phyloP scores from a whole-genome alignment of 1,140 invertebrate species.

The Periplaneta americana region DNA sequence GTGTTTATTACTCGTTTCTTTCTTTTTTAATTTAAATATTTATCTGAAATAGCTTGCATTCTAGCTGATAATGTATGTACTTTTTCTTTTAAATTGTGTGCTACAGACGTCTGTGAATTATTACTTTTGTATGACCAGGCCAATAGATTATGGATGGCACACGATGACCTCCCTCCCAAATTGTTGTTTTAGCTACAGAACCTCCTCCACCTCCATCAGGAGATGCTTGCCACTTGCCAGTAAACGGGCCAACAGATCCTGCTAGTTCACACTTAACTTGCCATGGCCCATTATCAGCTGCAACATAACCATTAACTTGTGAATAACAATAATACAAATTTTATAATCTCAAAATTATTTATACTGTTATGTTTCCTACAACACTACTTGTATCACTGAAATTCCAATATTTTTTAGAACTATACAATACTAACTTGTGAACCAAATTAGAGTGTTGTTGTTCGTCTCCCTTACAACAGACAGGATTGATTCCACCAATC shows the following conservation, averaged over 20 bases:
- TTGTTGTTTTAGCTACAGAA: constrained; percentile 20
- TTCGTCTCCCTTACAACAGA: constrained; percentile 4
- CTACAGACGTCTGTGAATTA: no score
- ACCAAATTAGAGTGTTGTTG: constrained; percentile 23
- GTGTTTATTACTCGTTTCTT: no score
- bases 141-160: constrained; percentile 24
- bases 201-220: constrained; percentile 16
- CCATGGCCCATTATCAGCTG: constrained; percentile 27
- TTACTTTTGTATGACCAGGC: constrained; percentile 17
- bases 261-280: constrained; percentile 21
- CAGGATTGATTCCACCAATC: constrained; percentile 15
- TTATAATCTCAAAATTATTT: no score
- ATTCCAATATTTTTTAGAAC: no score
- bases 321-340: not conserved
- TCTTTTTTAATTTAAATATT: no score
- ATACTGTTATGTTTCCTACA: no score
- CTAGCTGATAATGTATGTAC: no score
- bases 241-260: constrained; percentile 22
- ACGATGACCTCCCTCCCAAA: constrained; percentile 26
- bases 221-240: constrained; percentile 18
- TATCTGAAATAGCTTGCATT: no score
- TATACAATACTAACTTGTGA: constrained; percentile 23
- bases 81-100: no score
- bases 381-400: no score
- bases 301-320: not conserved